These are phyloP conservation scores for Haliclona indistincta DNA, from an alignment of 37 sponge, comb jelly and placozoan genomes.

Conservation along the genomic window DNA sequence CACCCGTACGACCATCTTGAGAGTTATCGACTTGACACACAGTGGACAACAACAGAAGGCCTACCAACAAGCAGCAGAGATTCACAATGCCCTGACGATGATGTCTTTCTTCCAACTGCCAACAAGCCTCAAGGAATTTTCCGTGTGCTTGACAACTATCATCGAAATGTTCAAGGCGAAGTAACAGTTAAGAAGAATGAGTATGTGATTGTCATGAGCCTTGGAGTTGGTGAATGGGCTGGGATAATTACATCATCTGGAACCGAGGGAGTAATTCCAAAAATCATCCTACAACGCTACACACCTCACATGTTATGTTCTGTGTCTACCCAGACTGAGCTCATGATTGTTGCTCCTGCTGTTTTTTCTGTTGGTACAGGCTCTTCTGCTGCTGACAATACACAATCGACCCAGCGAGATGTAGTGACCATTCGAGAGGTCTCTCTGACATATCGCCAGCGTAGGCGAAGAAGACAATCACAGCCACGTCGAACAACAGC, in stretches of 20 bases:
- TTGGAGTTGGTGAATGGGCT: conserved; percentile 54
- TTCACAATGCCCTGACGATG: not conserved
- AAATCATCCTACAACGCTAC: conserved; percentile 28
- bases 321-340: conserved; percentile 1
- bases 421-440: not conserved
- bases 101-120: conserved; percentile 26
- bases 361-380: not conserved
- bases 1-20: not conserved
- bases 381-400: too few species aligned
- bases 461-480: not conserved
- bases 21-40: not conserved
- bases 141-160: not conserved
- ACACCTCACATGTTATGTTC: not conserved
- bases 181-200: conserved; percentile 26
- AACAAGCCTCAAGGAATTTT: conserved; percentile 55
- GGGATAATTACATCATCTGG: conserved; percentile 33
- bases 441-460: too few species aligned
- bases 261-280: conserved; percentile 46
- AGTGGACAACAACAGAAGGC: not conserved
- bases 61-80: not conserved
- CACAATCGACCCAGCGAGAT: not conserved
- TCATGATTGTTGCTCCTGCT: not conserved
- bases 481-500: not conserved
- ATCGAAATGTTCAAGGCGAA: conserved; percentile 37
- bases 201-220: conserved; percentile 41